A percentile compares a stretch with the other conserved stretches of the same genome.
These are phyloP conservation scores for Ceriagrion tenellum DNA, from an alignment of 2,888 invertebrate genomes.

Conservation along the genomic window DNA sequence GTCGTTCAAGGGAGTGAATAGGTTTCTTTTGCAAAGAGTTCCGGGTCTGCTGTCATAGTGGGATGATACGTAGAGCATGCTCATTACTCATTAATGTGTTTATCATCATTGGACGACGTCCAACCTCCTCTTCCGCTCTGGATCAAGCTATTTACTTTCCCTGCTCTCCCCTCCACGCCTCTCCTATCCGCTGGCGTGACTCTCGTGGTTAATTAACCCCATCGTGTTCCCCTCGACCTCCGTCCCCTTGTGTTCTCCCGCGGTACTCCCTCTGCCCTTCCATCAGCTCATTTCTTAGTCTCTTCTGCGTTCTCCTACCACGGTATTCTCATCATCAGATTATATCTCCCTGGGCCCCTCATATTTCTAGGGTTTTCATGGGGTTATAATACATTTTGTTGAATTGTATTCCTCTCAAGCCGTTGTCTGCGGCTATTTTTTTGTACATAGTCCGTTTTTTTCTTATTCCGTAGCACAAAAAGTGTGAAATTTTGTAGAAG, in stretches of 20 bases:
- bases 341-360: background rate
- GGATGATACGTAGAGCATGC: background rate
- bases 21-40: background rate
- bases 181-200: background rate
- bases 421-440: background rate
- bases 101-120: slow-evolving; percentile 52
- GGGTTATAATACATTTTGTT: background rate
- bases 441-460: background rate
- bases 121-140: background rate
- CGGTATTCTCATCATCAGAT: background rate
- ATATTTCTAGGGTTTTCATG: background rate
- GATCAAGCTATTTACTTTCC: background rate
- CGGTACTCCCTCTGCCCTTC: background rate
- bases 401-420: background rate
- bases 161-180: background rate
- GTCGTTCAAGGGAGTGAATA: background rate
- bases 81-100: slow-evolving; percentile 52
- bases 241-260: background rate
- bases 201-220: background rate
- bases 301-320: background rate
- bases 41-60: background rate
- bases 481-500: background rate
- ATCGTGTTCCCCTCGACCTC: background rate
- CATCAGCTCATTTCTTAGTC: background rate
- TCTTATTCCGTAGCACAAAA: background rate